Base-by-base conservation (phyloP, 2,888 invertebrate genomes). In the Odontothrips loti region DNA sequence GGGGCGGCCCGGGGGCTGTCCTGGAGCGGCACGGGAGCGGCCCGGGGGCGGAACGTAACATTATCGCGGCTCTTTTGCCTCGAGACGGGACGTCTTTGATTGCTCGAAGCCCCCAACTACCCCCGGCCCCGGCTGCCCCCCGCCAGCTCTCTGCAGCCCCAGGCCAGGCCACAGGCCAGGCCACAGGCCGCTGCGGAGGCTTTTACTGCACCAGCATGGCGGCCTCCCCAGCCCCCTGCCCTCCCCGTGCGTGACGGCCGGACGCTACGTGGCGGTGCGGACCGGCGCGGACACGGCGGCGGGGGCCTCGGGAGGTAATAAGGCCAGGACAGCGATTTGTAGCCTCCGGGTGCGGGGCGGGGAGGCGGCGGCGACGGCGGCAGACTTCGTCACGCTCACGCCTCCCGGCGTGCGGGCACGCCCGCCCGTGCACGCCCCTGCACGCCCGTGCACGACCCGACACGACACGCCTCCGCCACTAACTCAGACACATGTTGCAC, bases 51-150 rank as follows among this genome's bases (percentile, higher is more conserved):
- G 23, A 4, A 11, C 68, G 68, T 68, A n/a, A 68, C 68, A 68
- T 68, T 68, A 68, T 68, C 68, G 23, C 68, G 68, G 68, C 68
- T 51, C 68, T 23, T n/a, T 68, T 68, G 68, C 68, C 68, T 11
- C 68, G 23, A 11, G 68, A 23, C 68, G 68, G 23, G 68, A 68
- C 68, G 68, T 23, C 68, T 68, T 68, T 68, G 68, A 68, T 68
- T 68, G 68, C 68, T 23, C 68, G 23, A 23, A 20, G 23, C 48
- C 10, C 9, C 12, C 48, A 17, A 23, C 6, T 20, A 11, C 20
- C 17, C 20, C 23, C 68, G 68, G 23, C 23, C 68, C 68, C 23
- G 68, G 17, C n/a, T n/a, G n/a, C 51, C 51, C 51, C 1, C 9
- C 68, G 9, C 3, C 68, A 6, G 3, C 68, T 20, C 6, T 15